Evolutionary conservation across 2,113 vertebrate species (phyloP).

Genomic region (Condylura cristata): DNA sequence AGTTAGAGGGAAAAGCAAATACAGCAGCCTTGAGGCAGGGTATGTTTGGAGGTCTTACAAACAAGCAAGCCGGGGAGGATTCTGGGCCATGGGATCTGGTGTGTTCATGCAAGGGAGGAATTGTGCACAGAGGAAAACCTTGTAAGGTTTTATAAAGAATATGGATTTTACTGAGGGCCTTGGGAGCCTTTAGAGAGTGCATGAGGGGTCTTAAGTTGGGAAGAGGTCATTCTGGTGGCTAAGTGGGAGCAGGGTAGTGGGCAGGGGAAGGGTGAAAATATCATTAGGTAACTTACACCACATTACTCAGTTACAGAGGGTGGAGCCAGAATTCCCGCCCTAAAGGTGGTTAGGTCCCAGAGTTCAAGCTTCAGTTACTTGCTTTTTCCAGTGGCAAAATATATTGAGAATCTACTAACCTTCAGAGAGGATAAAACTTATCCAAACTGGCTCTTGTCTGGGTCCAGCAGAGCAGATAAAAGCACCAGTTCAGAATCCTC

Average conservation of each 20-base stretch:
- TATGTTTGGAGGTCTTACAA: neutral
- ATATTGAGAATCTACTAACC: neutral
- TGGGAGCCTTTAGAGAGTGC: neutral
- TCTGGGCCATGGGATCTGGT: neutral
- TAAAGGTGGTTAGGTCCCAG: neutral
- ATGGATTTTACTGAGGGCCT: neutral
- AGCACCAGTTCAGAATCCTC: neutral
- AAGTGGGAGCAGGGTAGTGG: neutral
- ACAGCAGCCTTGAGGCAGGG: neutral
- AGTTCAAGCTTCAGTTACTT: neutral
- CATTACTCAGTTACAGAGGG: neutral
- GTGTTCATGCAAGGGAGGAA: neutral
- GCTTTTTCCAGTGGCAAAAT: neutral
- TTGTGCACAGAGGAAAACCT: neutral
- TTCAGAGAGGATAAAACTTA: neutral
- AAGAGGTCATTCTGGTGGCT: neutral
- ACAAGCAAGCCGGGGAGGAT: neutral
- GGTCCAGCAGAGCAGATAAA: neutral
- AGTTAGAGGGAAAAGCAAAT: neutral
- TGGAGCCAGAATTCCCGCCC: neutral
- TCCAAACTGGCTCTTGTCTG: neutral
- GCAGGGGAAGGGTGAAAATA: neutral
- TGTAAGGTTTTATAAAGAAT: neutral
- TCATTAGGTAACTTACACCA: neutral
- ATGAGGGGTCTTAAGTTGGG: neutral